Evolutionary conservation across 2,113 vertebrate genomes (phyloP).

Genomic region (Mormoops blainvillei): DNA sequence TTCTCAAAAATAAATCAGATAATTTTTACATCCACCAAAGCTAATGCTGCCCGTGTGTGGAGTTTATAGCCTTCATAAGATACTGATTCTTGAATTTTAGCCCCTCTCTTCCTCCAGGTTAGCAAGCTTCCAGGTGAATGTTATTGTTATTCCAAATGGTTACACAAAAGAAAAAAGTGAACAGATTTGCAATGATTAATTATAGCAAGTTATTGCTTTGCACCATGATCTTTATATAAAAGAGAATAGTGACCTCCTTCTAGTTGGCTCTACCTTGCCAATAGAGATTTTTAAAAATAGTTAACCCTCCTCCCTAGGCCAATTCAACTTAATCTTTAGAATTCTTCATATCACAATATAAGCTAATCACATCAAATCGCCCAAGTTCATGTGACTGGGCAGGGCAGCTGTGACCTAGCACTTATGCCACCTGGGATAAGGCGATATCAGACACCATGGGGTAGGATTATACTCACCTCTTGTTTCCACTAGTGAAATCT

Average conservation of each 20-base stretch:
- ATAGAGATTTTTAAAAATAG: constrained; percentile 32
- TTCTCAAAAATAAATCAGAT: constrained; percentile 19
- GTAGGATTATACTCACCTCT: constrained; percentile 61
- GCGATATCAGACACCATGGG: constrained; percentile 1
- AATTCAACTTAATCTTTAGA: constrained; percentile 66
- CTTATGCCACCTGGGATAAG: constrained; percentile 30
- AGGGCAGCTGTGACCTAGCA: not conserved
- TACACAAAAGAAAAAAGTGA: constrained; percentile 59
- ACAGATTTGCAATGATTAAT: constrained; percentile 57
- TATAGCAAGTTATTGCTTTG: not conserved
- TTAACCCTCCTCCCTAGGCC: constrained; percentile 1
- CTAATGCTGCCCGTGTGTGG: constrained; percentile 18
- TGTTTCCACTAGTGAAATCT: constrained; percentile 64
- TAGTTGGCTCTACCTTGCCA: constrained; percentile 44
- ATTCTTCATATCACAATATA: constrained; percentile 50
- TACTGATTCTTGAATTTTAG: constrained; percentile 47
- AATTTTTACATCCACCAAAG: not conserved
- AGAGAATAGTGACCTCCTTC: not conserved
- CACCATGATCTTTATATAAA: constrained; percentile 59
- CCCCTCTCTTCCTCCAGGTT: constrained; percentile 45
- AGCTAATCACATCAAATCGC: constrained; percentile 66
- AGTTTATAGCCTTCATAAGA: constrained; percentile 54
- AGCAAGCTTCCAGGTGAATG: constrained; percentile 20
- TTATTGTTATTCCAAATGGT: constrained; percentile 44
- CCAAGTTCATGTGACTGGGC: constrained; percentile 30